Evolutionary conservation across 2,797 vertebrate genomes (phyloP), one percentile per base, ranked within the genome.

Genomic region (Psittacula echo): DNA sequence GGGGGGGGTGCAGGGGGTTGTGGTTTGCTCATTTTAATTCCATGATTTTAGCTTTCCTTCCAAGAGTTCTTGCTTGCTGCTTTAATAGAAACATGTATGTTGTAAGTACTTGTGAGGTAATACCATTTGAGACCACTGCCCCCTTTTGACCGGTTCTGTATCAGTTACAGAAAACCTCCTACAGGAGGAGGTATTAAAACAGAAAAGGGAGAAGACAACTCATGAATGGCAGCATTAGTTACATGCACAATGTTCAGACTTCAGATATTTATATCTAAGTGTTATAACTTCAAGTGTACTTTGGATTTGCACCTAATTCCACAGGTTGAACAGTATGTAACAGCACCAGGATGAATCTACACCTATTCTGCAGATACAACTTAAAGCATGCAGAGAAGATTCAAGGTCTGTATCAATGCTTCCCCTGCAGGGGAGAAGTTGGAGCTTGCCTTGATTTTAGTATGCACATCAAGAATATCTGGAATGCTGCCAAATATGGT

Each of bases 401-500:
- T 76, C 14, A 7, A 50, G 37, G 16, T 8, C 1, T 22, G 3
- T 54, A 21, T 47, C 7, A 87, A 78, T 70, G 18, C 20, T 64
- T 88, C 26, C 70, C 50, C 47, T 37, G 7, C 3, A 44, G 11
- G 18, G 32, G 1, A 41, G 4, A 79, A 84, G 8, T 29, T 64
- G 53, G 32, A 79, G 62, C 85, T 85, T 98, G 99, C 99, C 99
- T 99, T 99, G 95, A 99, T 99, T 97, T 98, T 99, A 68, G 97
- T 99, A 94, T 99, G 99, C 44, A 99, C 99, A 30, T 99, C 99
- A 82, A 99, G 98, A 96, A 99, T 99, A 94, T 99, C 99, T 62
- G 99, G 99, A 95, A 99, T 99, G 97, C 99, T 99, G 96, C 99
- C 99, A 96, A 99, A 99, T 96, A 99, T 99, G 8, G 99, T 99